Percentiles rank a stretch among this genome's conserved stretches.
Evolutionary conservation across 2,113 vertebrate species (phyloP).

Genomic region (Neolamprologus toae): DNA sequence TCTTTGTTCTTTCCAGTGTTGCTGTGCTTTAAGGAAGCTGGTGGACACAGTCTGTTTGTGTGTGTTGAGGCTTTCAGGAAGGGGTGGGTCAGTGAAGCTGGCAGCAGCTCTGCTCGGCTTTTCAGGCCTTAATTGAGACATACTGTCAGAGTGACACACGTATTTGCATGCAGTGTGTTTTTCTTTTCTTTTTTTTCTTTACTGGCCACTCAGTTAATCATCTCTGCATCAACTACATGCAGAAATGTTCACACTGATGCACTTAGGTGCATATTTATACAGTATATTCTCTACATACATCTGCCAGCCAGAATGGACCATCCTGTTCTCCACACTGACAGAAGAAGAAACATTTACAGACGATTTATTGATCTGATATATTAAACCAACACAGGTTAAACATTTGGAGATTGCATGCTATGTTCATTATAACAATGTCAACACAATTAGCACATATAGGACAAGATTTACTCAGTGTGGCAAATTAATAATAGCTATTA

Average conservation of each 20-base stretch:
- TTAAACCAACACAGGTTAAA: not conserved
- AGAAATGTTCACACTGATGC: not conserved
- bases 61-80: constrained; percentile 65
- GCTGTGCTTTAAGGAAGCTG: constrained; percentile 31
- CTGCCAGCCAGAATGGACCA: not conserved
- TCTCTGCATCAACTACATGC: constrained; percentile 71
- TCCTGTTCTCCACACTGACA: not conserved
- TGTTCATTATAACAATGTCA: not conserved
- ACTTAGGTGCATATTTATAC: not conserved
- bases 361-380: not conserved
- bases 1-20: constrained; percentile 35
- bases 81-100: constrained; percentile 82
- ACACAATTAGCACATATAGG: not conserved
- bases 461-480: not conserved
- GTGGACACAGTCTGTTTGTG: constrained; percentile 35
- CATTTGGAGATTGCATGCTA: not conserved
- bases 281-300: not conserved
- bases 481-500: not conserved
- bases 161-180: constrained; percentile 95
- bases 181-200: constrained; percentile 73
- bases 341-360: constrained; percentile 54
- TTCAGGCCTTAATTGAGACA: constrained; percentile 92
- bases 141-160: constrained; percentile 97
- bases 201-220: constrained; percentile 86
- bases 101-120: constrained; percentile 69